Evolutionary conservation across 2,797 vertebrate species (phyloP).

Genomic region (Myoxocephalus aenaeus): DNA sequence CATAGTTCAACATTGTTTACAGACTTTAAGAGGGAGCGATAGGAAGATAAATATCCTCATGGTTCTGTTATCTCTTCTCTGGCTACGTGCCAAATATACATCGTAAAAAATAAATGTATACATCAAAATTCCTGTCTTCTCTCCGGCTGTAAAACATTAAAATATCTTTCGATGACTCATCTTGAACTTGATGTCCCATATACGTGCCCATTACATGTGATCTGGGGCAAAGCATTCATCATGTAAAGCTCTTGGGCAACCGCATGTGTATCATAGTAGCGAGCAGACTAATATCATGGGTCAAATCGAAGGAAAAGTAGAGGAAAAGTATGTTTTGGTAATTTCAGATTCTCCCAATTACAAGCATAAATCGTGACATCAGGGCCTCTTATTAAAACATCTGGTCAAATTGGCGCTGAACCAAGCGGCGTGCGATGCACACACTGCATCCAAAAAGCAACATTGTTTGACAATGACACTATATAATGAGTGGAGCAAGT

Average conservation of each 20-base stretch:
- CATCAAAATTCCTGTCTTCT: neutral
- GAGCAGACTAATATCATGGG: neutral
- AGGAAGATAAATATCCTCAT: neutral
- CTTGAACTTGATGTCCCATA: neutral
- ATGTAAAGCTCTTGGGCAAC: neutral
- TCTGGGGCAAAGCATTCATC: neutral
- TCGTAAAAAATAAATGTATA: neutral
- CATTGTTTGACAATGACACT: neutral
- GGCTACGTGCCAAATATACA: neutral
- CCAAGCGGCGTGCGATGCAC: too few relatives aligned
- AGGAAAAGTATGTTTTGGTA: neutral
- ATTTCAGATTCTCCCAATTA: neutral
- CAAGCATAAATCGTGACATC: neutral
- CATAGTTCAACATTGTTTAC: neutral
- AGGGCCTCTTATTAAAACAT: too few relatives aligned
- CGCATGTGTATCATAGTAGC: neutral
- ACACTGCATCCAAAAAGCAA: neutral
- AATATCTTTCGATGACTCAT: neutral
- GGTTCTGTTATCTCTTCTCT: neutral
- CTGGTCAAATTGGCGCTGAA: too few relatives aligned
- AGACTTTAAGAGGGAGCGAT: neutral
- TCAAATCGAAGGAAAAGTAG: neutral
- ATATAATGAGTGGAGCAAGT: neutral
- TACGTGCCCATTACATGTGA: neutral
- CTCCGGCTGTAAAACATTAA: neutral